Base-by-base conservation (phyloP, 1,140 invertebrate genomes). In the Drosophila equinoxialis region DNA sequence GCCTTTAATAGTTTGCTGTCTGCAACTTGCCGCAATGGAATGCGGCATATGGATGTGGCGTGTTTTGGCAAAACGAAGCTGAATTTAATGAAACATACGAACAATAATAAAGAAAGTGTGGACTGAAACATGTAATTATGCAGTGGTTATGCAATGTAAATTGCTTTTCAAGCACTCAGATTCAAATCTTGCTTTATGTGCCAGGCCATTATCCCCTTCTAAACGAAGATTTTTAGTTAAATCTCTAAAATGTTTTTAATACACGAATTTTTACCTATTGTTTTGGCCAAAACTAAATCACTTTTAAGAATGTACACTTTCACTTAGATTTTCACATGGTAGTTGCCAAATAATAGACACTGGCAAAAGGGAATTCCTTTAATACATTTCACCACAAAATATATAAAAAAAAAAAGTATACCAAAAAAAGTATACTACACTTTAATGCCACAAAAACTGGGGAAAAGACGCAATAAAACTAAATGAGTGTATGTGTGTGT, bases 1-100 rank as follows among this genome's bases (percentile, higher is more conserved):
- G 69, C 72, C 84, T 87, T 87, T 87, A 87, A 86, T 86, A 89
- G 83, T 83, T 87, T 72, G 72, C 84, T 80, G 83, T 86, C 83
- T 86, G 84, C 84, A 86, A 74, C 79, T 83, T 73, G 60, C 54
- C 63, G 72, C 63, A 77, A 65, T 61, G 42, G 71, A 39, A 61
- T 77, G 60, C 39, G 62, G 63, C 75, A 77, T 78, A 71, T 68
- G 73, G 51, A 69, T 82, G 79, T 74, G 74, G 79, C 79, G 67
- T 81, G 71, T 61, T 71, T 51, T 30, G 75, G 75, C 79, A 74
- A 74, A 63, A 83, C 69, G 77, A 75, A 79, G 71, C 69, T 62
- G 55, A 79, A 77, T 83, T 79, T 87, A 87, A 87, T 87, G 75
- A 87, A 87, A 87, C 69, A 71, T 59, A 20, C 33, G 30, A 37